Evolutionary conservation across 2,888 invertebrate genomes (phyloP).

Genomic region (Apamea sordens): DNA sequence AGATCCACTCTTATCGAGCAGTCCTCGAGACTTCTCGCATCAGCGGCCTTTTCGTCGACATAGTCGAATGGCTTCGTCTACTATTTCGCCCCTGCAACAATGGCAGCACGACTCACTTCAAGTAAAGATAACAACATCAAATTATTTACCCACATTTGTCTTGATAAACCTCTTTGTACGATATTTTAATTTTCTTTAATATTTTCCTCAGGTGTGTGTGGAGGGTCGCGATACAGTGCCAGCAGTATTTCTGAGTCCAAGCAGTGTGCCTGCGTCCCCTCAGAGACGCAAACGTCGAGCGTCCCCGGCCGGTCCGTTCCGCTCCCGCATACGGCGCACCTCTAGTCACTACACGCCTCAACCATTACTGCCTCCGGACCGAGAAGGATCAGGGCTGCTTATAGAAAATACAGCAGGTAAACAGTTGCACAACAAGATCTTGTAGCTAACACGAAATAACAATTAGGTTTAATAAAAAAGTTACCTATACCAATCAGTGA

Average conservation of each 20-base stretch:
- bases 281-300: slow-evolving; percentile 92
- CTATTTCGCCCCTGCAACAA: slow-evolving; percentile 79
- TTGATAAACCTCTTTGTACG: neutral
- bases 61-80: slow-evolving; percentile 75
- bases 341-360: slow-evolving; percentile 95
- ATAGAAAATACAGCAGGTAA: slow-evolving; percentile 87
- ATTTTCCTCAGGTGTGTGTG: slow-evolving; percentile 82
- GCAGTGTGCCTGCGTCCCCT: slow-evolving; percentile 92
- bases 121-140: slow-evolving; percentile 69
- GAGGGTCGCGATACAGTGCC: slow-evolving; percentile 92
- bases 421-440: neutral
- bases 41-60: slow-evolving; percentile 82
- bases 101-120: slow-evolving; percentile 87
- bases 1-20: slow-evolving; percentile 95
- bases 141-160: neutral
- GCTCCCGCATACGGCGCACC: slow-evolving; percentile 87
- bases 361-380: slow-evolving; percentile 97
- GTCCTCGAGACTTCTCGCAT: slow-evolving; percentile 94
- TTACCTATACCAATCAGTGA: neutral
- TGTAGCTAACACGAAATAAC: neutral
- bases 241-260: slow-evolving; percentile 95
- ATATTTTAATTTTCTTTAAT: neutral
- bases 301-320: slow-evolving; percentile 90
- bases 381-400: slow-evolving; percentile 96
- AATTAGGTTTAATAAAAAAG: neutral